Conservation (phyloP, 64 coral and sea anemone genomes). For the Porites lutea region DNA sequence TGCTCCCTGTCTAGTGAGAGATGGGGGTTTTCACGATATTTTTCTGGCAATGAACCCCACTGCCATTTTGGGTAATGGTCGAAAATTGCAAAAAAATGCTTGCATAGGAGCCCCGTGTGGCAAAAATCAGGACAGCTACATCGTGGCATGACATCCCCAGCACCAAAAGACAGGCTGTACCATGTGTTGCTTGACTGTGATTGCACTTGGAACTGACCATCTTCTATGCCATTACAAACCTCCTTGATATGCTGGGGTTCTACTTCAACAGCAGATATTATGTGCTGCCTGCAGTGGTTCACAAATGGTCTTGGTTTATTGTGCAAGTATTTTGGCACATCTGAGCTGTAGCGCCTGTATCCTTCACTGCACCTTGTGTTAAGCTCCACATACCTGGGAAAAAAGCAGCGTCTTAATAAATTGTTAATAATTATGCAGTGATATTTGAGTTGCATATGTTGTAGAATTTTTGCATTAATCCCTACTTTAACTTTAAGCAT, state of each 20-base stretch:
- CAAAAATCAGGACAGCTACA: constrained; percentile 65
- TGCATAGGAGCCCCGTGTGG: constrained; percentile 47
- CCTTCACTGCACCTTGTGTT: constrained; percentile 59
- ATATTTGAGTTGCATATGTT: constrained; percentile 5
- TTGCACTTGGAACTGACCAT: constrained; percentile 47
- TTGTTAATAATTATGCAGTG: constrained; percentile 12
- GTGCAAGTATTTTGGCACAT: constrained; percentile 54
- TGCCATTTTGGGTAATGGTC: constrained; percentile 75
- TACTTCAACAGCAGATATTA: constrained; percentile 44
- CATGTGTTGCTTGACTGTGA: constrained; percentile 44
- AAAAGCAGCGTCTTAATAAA: constrained; percentile 25
- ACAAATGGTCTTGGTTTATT: constrained; percentile 68
- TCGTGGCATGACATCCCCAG: constrained; percentile 58
- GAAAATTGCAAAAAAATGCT: constrained; percentile 79
- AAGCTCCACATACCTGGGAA: constrained; percentile 67
- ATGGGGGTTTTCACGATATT: constrained; percentile 65
- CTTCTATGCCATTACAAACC: constrained; percentile 15
- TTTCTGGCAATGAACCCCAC: constrained; percentile 70
- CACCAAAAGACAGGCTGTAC: constrained; percentile 71
- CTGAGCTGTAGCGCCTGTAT: constrained; percentile 58
- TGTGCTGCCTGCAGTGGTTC: constrained; percentile 62
- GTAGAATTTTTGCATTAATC: constrained; percentile 28
- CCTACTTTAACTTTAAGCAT: constrained; percentile 24
- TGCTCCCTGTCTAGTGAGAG: constrained; percentile 71
- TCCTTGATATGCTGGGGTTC: constrained; percentile 34